Evolutionary conservation across 2,797 vertebrate genomes (phyloP).

Genomic region (Lagocephalus sceleratus): DNA sequence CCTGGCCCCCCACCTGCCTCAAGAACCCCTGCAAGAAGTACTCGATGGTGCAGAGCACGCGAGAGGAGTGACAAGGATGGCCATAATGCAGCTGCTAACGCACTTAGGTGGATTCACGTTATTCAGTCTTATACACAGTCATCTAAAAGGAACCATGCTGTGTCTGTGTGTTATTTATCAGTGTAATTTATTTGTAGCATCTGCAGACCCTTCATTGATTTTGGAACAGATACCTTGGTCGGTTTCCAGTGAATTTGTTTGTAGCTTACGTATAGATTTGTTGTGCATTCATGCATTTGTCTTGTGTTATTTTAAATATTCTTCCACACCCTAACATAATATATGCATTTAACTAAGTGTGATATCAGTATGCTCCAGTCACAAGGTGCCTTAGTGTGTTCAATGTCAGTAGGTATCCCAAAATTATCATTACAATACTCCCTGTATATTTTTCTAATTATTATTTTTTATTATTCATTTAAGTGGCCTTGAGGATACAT

Average conservation of each 20-base stretch:
- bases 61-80: slow-evolving; percentile 68
- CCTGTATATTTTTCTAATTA: slow-evolving; percentile 19
- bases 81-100: slow-evolving; percentile 7
- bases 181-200: slow-evolving; percentile 59
- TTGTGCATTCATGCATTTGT: slow-evolving; percentile 30
- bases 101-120: slow-evolving; percentile 15
- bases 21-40: slow-evolving; percentile 96
- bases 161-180: slow-evolving; percentile 36
- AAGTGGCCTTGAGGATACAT: slow-evolving; percentile 35
- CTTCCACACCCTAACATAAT: slow-evolving; percentile 30
- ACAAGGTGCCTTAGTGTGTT: slow-evolving; percentile 74
- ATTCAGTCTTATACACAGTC: slow-evolving; percentile 24
- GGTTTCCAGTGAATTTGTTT: slow-evolving; percentile 25
- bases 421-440: slow-evolving; percentile 42
- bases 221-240: slow-evolving; percentile 18
- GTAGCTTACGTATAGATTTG: slow-evolving; percentile 18
- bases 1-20: slow-evolving; percentile 92
- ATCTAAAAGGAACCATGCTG: slow-evolving; percentile 17
- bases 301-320: slow-evolving; percentile 22
- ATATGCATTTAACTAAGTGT: slow-evolving; percentile 21
- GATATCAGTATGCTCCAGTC: slow-evolving; percentile 55
- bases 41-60: slow-evolving; percentile 88
- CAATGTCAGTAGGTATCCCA: slow-evolving; percentile 40
- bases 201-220: slow-evolving; percentile 18
- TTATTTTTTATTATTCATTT: slow-evolving; percentile 43